phyloP scores from a whole-genome alignment of 2,113 vertebrate species.

The Urocynchramus pylzowi region DNA sequence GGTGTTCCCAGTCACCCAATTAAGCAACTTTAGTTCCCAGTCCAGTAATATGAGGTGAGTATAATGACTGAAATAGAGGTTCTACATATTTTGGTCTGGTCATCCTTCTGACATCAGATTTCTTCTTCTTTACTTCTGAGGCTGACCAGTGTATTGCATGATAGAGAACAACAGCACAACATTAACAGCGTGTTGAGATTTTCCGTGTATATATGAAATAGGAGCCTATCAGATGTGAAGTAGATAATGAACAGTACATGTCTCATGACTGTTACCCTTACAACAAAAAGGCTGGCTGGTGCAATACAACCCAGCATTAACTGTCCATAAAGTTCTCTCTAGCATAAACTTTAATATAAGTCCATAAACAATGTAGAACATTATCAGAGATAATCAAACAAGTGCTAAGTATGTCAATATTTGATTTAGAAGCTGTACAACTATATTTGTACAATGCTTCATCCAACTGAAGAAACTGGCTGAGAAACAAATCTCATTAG shows the following conservation, averaged over 20 bases:
- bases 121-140: background rate
- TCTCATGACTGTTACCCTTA: background rate
- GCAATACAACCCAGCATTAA: background rate
- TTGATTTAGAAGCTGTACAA: background rate
- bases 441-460: background rate
- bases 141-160: background rate
- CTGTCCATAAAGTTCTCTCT: background rate
- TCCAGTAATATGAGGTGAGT: background rate
- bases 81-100: background rate
- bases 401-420: background rate
- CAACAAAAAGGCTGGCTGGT: background rate
- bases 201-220: background rate
- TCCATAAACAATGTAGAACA: background rate
- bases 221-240: background rate
- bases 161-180: background rate
- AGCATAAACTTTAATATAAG: background rate
- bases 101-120: background rate
- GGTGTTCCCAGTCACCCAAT: background rate
- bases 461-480: background rate
- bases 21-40: background rate
- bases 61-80: background rate
- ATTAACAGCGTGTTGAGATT: background rate
- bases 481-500: background rate
- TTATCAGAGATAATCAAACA: background rate
- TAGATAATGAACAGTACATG: background rate